Evolutionary conservation across 1,140 invertebrate species (phyloP).

Genomic region (Lordiphosa collinella): DNA sequence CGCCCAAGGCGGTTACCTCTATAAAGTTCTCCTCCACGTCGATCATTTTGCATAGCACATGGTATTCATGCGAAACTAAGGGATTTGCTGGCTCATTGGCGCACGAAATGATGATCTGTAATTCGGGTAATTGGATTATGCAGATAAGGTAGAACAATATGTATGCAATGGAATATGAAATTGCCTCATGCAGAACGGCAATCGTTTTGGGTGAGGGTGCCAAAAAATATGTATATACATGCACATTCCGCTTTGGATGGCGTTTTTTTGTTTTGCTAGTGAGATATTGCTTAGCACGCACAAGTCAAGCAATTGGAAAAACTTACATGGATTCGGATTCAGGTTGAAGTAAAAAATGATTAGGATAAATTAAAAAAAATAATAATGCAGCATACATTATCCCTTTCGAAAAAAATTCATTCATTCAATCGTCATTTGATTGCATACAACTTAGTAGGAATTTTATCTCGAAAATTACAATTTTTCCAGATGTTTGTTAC

Average conservation of each 20-base stretch:
- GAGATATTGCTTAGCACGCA: conserved; percentile 73
- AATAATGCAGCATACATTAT: too few relatives aligned
- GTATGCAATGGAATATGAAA: conserved; percentile 5
- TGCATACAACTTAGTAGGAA: too few relatives aligned
- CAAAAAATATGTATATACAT: conserved; percentile 7
- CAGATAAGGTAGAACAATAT: conserved; percentile 23
- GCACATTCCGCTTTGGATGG: conserved; percentile 20
- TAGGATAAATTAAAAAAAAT: too few relatives aligned
- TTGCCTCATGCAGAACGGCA: conserved; percentile 69
- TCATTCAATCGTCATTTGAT: too few relatives aligned
- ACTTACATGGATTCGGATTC: conserved; percentile 52
- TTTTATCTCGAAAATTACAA: too few relatives aligned
- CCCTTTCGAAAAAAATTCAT: too few relatives aligned
- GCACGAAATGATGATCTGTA: conserved; percentile 93
- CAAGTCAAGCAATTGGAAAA: conserved; percentile 76
- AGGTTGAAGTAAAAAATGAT: too few relatives aligned
- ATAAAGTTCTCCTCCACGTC: conserved; percentile 94
- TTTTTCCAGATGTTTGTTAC: too few relatives aligned
- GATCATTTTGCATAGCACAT: conserved; percentile 92
- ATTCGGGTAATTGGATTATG: conserved; percentile 38
- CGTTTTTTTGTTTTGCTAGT: conserved; percentile 23
- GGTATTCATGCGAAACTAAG: conserved; percentile 91
- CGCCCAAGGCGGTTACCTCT: conserved; percentile 94
- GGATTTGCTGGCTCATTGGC: conserved; percentile 93
- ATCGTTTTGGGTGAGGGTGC: conserved; percentile 28